Evolutionary conservation across 2,797 vertebrate genomes (phyloP), one percentile per base, ranked within the genome.

Genomic region (Enteromius viviparus): DNA sequence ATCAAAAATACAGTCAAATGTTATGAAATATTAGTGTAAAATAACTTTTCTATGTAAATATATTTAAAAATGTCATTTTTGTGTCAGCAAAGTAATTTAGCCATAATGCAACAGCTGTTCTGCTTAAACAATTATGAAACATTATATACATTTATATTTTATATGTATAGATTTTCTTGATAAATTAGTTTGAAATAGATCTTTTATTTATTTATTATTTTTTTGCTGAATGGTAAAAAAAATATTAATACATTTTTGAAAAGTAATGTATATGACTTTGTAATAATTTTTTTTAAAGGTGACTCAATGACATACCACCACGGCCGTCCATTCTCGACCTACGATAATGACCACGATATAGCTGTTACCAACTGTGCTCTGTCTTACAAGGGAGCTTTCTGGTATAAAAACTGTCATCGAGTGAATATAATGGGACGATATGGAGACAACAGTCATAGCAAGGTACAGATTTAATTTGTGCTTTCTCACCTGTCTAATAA

Each of bases 331-430:
- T 99, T 99, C 92, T 99, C 98, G 62, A 99, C 98, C 1, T 97
- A 93, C 0, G 97, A 99, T 91, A 96, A 98, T 34, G 97, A 99
- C 91, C 96, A 97, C 0, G 98, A 99, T 90, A 96, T 97, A 0
- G 97, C 98, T 3, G 97, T 99, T 90, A 99, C 98, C 90, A 99
- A 99, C 94, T 99, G 98, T 68, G 98, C 98, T 71, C 91, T 99
- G 87, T 99, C 98, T 8, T 99, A 99, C 89, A 99, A 98, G 89
- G 97, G 98, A 37, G 98, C 97, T 1, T 99, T 98, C 94, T 99
- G 98, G 98, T 99, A 99, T 84, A 99, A 98, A 93, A 99, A 99
- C 89, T 99, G 98, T 82, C 98, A 99, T 90, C 95, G 97, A 1
- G 97, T 98, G 92, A 99, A 99, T 90, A 94, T 99, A 85, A 99